Evolutionary conservation across 2,888 invertebrate genomes (phyloP).

Genomic region (Hypsopygia costalis): DNA sequence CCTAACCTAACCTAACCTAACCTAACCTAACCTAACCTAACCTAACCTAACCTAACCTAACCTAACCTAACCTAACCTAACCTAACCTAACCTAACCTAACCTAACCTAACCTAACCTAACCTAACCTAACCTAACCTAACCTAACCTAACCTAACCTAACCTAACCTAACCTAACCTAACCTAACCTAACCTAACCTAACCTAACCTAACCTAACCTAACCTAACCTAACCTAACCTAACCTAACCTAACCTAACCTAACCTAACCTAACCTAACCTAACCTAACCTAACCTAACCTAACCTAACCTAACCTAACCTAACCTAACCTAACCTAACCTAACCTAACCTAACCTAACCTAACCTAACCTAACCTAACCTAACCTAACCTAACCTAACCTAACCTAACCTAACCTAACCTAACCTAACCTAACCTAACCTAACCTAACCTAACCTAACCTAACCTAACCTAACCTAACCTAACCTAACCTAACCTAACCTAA

Average conservation of each 20-base stretch:
- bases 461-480: constrained; percentile 20
- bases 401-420: constrained; percentile 19
- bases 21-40: constrained; percentile 16
- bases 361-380: constrained; percentile 23
- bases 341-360: constrained; percentile 20
- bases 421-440: constrained; percentile 19
- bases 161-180: background rate
- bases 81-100: constrained; percentile 16
- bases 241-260: no score
- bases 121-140: background rate
- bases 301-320: constrained; percentile 17
- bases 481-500: constrained; percentile 20
- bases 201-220: constrained; percentile 17
- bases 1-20: constrained; percentile 16
- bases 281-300: constrained; percentile 12
- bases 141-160: no score
- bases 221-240: constrained; percentile 12
- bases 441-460: constrained; percentile 19
- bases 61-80: constrained; percentile 10
- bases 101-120: constrained; percentile 17
- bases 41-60: constrained; percentile 8
- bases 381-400: constrained; percentile 20
- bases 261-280: no score
- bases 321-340: constrained; percentile 15
- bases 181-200: constrained; percentile 18